Percentiles rank a stretch among this genome's conserved stretches.
Conservation (phyloP, 1,140 invertebrate species). For the Eriosoma lanigerum region DNA sequence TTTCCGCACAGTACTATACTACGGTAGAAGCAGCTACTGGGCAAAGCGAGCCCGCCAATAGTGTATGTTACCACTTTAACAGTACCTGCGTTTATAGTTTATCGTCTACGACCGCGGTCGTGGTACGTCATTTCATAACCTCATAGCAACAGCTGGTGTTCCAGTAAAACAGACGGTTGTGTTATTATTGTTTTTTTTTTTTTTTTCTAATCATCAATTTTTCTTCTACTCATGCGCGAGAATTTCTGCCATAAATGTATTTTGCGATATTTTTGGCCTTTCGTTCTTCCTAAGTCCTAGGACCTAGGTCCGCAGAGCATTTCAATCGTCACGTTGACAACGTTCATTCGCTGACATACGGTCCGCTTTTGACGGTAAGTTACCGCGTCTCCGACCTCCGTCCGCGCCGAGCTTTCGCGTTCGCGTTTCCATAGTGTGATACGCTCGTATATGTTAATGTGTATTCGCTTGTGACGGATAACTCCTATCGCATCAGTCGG, state of each 20-base stretch:
- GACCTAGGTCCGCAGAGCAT: background rate
- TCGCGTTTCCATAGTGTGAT: background rate
- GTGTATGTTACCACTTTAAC: background rate
- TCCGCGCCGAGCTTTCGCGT: background rate
- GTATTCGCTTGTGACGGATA: background rate
- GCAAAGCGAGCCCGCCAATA: background rate
- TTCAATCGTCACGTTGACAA: background rate
- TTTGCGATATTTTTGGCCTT: background rate
- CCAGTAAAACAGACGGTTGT: slow-evolving; percentile 37
- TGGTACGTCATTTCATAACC: slow-evolving; percentile 29
- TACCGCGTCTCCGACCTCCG: background rate
- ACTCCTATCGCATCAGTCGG: background rate
- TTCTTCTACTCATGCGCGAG: slow-evolving; percentile 35
- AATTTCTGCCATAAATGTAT: background rate
- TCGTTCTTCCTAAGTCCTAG: background rate
- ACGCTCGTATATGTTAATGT: background rate
- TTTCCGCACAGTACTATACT: too few species aligned
- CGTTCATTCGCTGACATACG: background rate
- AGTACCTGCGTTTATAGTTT: background rate
- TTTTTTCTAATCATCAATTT: slow-evolving; percentile 46
- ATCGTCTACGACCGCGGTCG: slow-evolving; percentile 7
- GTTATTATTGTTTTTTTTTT: slow-evolving; percentile 45
- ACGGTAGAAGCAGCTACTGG: too few species aligned
- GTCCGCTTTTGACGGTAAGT: background rate
- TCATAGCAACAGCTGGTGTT: slow-evolving; percentile 45